Evolutionary conservation across 2,113 vertebrate species (phyloP).

Genomic region (Spea multiplicata): DNA sequence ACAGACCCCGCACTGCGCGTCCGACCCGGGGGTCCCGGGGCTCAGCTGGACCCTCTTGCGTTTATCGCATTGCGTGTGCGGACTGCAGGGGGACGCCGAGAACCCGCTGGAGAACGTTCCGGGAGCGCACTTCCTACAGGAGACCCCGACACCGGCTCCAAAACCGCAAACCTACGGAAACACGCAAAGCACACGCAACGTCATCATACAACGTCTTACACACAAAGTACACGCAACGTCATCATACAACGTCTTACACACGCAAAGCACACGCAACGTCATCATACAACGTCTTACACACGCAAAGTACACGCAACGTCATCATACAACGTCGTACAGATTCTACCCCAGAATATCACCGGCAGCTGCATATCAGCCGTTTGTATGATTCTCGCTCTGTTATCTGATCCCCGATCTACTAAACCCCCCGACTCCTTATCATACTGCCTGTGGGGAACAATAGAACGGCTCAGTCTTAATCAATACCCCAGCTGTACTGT

Average conservation of each 20-base stretch:
- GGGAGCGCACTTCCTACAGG: constrained; percentile 70
- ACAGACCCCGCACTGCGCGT: constrained; percentile 78
- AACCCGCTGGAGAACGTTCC: constrained; percentile 76
- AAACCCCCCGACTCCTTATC: no score
- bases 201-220: not conserved
- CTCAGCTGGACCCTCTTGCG: constrained; percentile 60
- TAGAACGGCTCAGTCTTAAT: no score
- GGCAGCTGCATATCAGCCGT: no score
- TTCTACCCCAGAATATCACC: not conserved
- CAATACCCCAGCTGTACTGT: no score
- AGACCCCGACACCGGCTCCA: constrained; percentile 23
- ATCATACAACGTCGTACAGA: not conserved
- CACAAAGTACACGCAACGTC: not conserved
- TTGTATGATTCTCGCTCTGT: no score
- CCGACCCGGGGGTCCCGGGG: constrained; percentile 59
- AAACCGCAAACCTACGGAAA: constrained; percentile 61
- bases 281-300: not conserved
- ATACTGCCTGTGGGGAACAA: no score
- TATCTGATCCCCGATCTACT: no score
- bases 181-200: not conserved
- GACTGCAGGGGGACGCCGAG: constrained; percentile 63
- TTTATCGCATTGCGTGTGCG: constrained; percentile 67
- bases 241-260: not conserved
- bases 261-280: not conserved
- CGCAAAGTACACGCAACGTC: not conserved